These are phyloP conservation scores for Eucidaris tribuloides DNA, from an alignment of 35 echinoderm and acorn worm genomes.

Conservation along the genomic window DNA sequence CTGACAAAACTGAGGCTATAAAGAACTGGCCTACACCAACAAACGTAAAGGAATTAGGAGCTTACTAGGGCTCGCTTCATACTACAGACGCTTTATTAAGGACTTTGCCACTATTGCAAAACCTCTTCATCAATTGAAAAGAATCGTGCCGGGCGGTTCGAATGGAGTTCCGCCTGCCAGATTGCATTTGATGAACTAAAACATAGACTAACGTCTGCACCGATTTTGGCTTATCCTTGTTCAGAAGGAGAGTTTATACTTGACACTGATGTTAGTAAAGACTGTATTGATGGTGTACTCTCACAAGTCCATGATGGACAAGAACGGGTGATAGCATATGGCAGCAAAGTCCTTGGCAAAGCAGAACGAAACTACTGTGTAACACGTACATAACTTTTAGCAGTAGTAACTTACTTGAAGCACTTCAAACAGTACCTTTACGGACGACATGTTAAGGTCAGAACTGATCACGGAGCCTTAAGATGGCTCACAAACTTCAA, in stretches of 20 bases:
- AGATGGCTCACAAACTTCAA: slow-evolving; percentile 44
- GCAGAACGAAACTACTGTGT: slow-evolving; percentile 40
- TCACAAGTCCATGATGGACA: slow-evolving; percentile 39
- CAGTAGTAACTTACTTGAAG: slow-evolving; percentile 26
- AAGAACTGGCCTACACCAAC: slow-evolving; percentile 31
- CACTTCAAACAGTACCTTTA: slow-evolving; percentile 36
- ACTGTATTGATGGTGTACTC: slow-evolving; percentile 33
- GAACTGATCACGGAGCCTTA: slow-evolving; percentile 34
- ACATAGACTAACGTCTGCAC: slow-evolving; percentile 24
- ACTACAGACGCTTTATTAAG: slow-evolving; percentile 43
- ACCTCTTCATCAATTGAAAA: slow-evolving; percentile 5
- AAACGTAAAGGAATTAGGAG: slow-evolving; percentile 10
- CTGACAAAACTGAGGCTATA: slow-evolving; percentile 5
- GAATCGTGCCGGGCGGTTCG: slow-evolving; percentile 30
- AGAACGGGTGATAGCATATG: slow-evolving; percentile 25
- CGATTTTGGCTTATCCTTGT: slow-evolving; percentile 41
- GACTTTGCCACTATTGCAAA: slow-evolving; percentile 27
- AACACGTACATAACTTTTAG: slow-evolving; percentile 20
- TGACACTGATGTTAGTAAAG: slow-evolving; percentile 45
- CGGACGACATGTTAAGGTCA: background rate
- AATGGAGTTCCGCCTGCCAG: slow-evolving; percentile 51
- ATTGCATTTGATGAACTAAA: slow-evolving; percentile 43
- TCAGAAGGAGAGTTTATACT: background rate
- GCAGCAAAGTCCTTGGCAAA: background rate
- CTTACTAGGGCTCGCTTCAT: slow-evolving; percentile 49